These are phyloP conservation scores for Lydus trimaculatus DNA, from an alignment of 2,888 invertebrate genomes.

Conservation along the genomic window DNA sequence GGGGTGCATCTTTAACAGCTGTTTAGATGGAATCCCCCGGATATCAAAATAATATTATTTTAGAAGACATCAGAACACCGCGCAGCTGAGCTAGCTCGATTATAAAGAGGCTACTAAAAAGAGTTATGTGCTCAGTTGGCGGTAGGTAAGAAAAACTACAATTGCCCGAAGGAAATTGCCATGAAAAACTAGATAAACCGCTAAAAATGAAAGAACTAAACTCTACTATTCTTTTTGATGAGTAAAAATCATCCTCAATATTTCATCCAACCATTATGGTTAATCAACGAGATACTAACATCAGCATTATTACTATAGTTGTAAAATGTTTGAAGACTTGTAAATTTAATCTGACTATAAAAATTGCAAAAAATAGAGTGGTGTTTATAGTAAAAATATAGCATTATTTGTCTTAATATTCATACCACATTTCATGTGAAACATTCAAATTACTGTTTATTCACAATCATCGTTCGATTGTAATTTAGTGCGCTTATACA, in stretches of 20 bases:
- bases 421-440: neutral
- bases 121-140: neutral
- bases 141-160: neutral
- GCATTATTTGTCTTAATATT: neutral
- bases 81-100: neutral
- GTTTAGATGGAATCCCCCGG: neutral
- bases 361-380: neutral
- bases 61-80: neutral
- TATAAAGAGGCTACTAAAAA: neutral
- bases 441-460: neutral
- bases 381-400: neutral
- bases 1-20: neutral
- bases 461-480: neutral
- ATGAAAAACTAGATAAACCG: neutral
- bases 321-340: neutral
- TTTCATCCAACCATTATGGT: neutral
- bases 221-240: too few relatives aligned
- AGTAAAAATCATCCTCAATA: neutral
- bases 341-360: neutral
- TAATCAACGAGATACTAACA: neutral
- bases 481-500: neutral
- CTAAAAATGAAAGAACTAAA: neutral
- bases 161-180: neutral
- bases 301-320: neutral
- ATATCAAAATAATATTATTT: neutral